Base-by-base conservation (phyloP, 2,888 invertebrate species). In the Listrodromus nycthemerus region DNA sequence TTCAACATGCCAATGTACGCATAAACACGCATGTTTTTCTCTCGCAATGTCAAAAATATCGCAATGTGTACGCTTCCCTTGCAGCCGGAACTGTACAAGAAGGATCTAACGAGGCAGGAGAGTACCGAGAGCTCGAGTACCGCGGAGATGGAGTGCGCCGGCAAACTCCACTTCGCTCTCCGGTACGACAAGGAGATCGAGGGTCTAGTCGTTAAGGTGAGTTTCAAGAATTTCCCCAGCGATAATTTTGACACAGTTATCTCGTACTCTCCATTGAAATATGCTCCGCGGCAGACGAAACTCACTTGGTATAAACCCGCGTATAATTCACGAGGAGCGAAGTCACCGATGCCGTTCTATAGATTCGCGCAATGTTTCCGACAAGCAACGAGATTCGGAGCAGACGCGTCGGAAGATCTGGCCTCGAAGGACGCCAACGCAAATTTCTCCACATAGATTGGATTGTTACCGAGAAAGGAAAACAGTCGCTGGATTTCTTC, bases 141-240 rank as follows among this genome's bases (percentile, higher is more conserved):
- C 21, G 95, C 95, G 1, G 96, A 96, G 84, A 94, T 96, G 93
- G 96, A 96, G 89, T 96, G 96, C 90, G 96, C 96, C 80, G 97
- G 98, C 10, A 97, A 97, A 91, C 94, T 98, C 70, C 96, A 97
- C 90, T 98, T 98, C 91, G 96, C 97, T 2, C 94, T 98, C 13
- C 95, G 96, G 77, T 98, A 97, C 92, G 97, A 97, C 89, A 96
- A 96, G 86, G 97, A 97, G 88, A 96, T 97, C 27, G 97, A 97
- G 89, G 97, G 96, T 6, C 95, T 98, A 1, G 95, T 97, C 61
- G 97, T 97, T 1, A 96, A 96, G 95, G 97, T 97, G 91, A 93
- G 94, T 74, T 65, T 41, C n/a, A 30, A 61, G 74, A 70, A 80
- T 77, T 61, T 79, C n/a, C 16, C 21, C 66, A 8, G 13, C 24